These are phyloP conservation scores for Sebastolobus altivelis DNA, from an alignment of 2,797 vertebrate genomes.

Conservation along the genomic window DNA sequence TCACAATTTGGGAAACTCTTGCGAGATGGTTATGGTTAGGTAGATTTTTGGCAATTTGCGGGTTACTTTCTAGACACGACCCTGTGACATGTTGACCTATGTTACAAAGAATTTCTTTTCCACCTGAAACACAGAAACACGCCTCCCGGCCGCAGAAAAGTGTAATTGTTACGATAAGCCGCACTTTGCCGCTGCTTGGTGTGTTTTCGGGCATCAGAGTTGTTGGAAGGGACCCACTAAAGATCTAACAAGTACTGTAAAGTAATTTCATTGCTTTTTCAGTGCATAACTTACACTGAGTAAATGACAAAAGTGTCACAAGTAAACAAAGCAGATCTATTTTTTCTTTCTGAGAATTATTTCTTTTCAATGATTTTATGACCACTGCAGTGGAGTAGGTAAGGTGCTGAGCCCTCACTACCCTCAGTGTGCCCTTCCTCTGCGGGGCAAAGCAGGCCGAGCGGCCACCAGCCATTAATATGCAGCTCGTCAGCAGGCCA, in stretches of 20 bases:
- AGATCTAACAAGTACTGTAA: not conserved
- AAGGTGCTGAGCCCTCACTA: constrained; percentile 1
- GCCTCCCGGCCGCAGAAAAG: not conserved
- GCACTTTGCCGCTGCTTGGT: not conserved
- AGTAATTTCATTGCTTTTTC: not conserved
- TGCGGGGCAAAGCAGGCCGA: constrained; percentile 28
- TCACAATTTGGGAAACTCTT: no score
- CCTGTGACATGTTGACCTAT: not conserved
- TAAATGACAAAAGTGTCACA: not conserved
- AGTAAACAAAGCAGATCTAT: not conserved
- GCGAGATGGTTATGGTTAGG: no score
- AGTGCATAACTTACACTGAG: not conserved
- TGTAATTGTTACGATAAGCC: not conserved
- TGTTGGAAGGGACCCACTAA: not conserved
- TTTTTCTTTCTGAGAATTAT: not conserved
- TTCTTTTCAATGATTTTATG: not conserved
- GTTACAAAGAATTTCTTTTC: not conserved
- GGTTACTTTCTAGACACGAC: no score
- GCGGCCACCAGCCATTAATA: constrained; percentile 54
- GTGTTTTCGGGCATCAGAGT: not conserved
- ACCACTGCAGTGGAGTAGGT: not conserved
- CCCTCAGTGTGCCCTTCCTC: constrained; percentile 23
- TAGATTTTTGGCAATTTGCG: no score
- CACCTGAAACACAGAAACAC: not conserved
- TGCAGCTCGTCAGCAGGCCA: constrained; percentile 59